Base-by-base conservation (phyloP, 1,140 invertebrate species). In the Rhynchophorus ferrugineus region DNA sequence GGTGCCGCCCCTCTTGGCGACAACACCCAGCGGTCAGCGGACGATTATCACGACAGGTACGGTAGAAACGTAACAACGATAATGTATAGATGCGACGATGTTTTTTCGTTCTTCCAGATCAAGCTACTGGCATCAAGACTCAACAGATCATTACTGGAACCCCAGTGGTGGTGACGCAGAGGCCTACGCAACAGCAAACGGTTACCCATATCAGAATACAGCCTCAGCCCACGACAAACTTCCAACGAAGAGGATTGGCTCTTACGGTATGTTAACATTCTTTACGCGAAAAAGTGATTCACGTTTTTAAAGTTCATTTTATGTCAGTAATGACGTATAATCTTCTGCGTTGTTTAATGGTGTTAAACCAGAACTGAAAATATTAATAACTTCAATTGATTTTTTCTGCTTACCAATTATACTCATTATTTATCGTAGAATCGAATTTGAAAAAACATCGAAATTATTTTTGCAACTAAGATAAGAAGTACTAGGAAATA, bases 181-280 rank as follows among this genome's bases (percentile, higher is more conserved):
- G 64, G 34, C 59, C 68, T 8, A 45, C 62, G 18, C 68, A 69
- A 24, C 73, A 75, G 63, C 48, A 50, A n/a, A 60, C 70, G 2
- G 71, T 77, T 7, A 78, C 76, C 1, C 76, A 78, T 62, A 77
- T 78, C 55, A 71, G 74, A 55, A 75, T 78, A 57, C 74, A 77
- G 54, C 71, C 73, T 8, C 73, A 71, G 22, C 69, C 75, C 56
- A 66, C 73, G 39, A 70, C 74, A 65, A 69, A 75, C 63, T 70
- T 82, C 54, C 78, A 81, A 57, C 75, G 83, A 43, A 76, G 81
- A 63, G 86, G 84, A 17, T 72, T 92, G 1, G 89, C 87, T 20
- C 77, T 92, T 24, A 91, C 89, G 68, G 88, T 91, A 71, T 74
- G 69, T 66, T 11, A 13, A 20, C 20, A n/a, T 47, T n/a, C 17